These are phyloP conservation scores for Epistrophe eligans DNA, from an alignment of 2,888 invertebrate genomes.

Conservation along the genomic window DNA sequence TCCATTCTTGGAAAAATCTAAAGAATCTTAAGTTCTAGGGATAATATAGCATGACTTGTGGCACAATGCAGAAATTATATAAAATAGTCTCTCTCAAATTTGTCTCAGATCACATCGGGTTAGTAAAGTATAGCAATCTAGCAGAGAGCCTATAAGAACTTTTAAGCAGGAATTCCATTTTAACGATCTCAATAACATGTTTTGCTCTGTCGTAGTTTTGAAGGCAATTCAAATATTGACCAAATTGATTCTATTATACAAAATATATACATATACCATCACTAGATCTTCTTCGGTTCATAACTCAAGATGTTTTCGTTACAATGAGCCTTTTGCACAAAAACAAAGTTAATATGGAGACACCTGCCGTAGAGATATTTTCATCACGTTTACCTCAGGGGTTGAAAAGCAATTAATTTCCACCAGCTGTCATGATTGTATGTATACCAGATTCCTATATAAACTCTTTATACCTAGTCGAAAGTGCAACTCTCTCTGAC, in stretches of 20 bases:
- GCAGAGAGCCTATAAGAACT: background rate
- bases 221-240: constrained; percentile 26
- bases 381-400: constrained; percentile 42
- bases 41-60: too few relatives aligned
- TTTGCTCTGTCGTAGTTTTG: background rate
- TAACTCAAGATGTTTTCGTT: constrained; percentile 30
- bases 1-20: too few relatives aligned
- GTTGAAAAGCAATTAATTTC: constrained; percentile 66
- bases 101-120: too few relatives aligned
- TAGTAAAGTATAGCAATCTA: too few relatives aligned
- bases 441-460: constrained; percentile 32
- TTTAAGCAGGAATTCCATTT: background rate
- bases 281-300: background rate
- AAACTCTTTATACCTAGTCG: background rate
- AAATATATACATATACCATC: background rate
- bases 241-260: constrained; percentile 19
- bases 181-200: background rate
- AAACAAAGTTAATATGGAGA: background rate
- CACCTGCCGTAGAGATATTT: constrained; percentile 18
- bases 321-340: background rate
- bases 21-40: too few relatives aligned
- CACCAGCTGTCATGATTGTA: constrained; percentile 53
- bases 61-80: too few relatives aligned
- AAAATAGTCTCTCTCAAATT: too few relatives aligned
- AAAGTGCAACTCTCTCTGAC: constrained; percentile 4